Percentiles rank a stretch among this genome's conserved stretches.
phyloP scores from a whole-genome alignment of 1,140 invertebrate genomes.

The Hypsibius dujardini region DNA sequence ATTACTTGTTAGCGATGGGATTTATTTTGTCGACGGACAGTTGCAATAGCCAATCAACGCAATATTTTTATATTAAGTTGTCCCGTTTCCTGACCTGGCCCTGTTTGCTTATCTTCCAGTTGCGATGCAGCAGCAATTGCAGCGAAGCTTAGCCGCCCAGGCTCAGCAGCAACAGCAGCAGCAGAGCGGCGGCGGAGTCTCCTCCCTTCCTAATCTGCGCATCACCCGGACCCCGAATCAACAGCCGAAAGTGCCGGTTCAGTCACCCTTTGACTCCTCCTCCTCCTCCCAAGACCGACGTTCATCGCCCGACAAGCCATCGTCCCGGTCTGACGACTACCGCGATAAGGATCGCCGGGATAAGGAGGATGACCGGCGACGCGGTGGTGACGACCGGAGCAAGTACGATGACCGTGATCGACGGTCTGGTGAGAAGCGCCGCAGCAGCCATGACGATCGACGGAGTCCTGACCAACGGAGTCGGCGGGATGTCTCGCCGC shows the following conservation, averaged over 20 bases:
- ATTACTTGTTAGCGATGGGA: too few species aligned
- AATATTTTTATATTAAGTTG: too few species aligned
- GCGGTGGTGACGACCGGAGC: not conserved
- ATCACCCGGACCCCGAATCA: not conserved
- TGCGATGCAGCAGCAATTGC: too few species aligned
- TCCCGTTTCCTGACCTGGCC: too few species aligned
- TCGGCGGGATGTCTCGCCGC: not conserved
- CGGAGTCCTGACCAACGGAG: conserved; percentile 1
- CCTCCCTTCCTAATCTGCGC: not conserved
- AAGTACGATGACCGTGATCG: conserved; percentile 14
- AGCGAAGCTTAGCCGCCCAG: too few species aligned
- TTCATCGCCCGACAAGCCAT: not conserved
- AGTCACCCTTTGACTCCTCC: not conserved
- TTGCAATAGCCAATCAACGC: too few species aligned
- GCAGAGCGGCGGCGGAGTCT: too few species aligned
- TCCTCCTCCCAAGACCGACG: not conserved
- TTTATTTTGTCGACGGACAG: too few species aligned
- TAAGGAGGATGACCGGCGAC: not conserved
- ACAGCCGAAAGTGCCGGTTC: conserved; percentile 2
- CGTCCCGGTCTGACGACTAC: not conserved
- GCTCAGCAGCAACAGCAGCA: too few species aligned
- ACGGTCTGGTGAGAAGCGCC: not conserved
- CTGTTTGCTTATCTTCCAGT: too few species aligned
- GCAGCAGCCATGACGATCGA: not conserved
- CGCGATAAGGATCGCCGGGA: conserved; percentile 3